Conservation (phyloP, 2,797 vertebrate genomes). For the Eidolon dupreanum region DNA sequence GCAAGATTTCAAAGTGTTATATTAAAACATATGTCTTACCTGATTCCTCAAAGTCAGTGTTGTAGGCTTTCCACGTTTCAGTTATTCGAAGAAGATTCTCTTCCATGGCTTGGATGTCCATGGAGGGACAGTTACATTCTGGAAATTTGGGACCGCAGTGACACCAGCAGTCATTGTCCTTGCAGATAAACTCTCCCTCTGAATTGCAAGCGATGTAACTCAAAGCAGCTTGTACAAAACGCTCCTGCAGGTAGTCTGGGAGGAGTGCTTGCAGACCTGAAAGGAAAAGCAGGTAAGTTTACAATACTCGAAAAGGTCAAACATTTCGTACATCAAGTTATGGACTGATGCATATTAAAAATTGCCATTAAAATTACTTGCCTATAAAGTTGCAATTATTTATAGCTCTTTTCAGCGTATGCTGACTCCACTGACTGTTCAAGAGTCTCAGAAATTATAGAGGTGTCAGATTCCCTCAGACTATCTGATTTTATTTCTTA, state of each 20-base stretch:
- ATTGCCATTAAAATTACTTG: not conserved
- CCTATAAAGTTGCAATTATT: not conserved
- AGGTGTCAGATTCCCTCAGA: not conserved
- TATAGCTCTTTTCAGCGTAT: not conserved
- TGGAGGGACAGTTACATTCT: slow-evolving; percentile 97
- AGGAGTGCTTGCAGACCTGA: slow-evolving; percentile 97
- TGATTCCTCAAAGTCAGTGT: slow-evolving; percentile 96
- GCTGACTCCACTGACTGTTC: not conserved
- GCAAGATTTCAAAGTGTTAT: not conserved
- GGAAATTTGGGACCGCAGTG: slow-evolving; percentile 93
- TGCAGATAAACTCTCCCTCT: slow-evolving; percentile 96
- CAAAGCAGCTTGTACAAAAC: slow-evolving; percentile 95
- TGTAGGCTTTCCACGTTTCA: slow-evolving; percentile 93
- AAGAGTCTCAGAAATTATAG: not conserved
- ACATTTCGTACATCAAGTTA: not conserved
- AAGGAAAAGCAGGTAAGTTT: not conserved
- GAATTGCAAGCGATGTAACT: slow-evolving; percentile 98
- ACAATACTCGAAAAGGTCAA: not conserved
- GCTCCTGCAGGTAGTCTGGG: slow-evolving; percentile 94
- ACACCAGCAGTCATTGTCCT: slow-evolving; percentile 97
- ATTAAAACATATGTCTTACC: slow-evolving; percentile 85
- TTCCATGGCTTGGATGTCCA: slow-evolving; percentile 98
- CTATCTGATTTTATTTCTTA: not conserved
- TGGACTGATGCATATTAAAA: not conserved
- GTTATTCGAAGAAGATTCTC: slow-evolving; percentile 94